A percentile compares a stretch with the other conserved stretches of the same genome.
These are phyloP conservation scores for Tetramorium parvispinum DNA, from an alignment of 1,140 invertebrate genomes.

Conservation along the genomic window DNA sequence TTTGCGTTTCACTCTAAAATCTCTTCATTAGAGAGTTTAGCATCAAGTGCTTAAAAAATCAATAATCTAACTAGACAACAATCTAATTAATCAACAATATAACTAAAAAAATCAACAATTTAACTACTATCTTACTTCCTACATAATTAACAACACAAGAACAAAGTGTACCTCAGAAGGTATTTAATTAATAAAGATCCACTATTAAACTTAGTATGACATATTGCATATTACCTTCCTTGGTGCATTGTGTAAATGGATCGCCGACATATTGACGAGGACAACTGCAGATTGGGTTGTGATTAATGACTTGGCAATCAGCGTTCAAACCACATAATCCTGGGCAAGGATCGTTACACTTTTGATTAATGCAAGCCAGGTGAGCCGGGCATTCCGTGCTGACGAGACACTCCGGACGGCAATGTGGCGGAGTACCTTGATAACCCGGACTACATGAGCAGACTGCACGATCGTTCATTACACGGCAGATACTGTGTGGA, in stretches of 20 bases:
- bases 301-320: constrained; percentile 92
- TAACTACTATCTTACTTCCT: not conserved
- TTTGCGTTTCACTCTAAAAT: not conserved
- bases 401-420: constrained; percentile 92
- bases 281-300: constrained; percentile 95
- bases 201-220: not conserved
- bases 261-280: constrained; percentile 91
- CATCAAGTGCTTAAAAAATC: not conserved
- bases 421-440: constrained; percentile 91
- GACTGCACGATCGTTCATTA: constrained; percentile 89
- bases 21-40: not conserved
- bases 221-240: constrained; percentile 87
- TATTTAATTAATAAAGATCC: not conserved
- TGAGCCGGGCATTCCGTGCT: constrained; percentile 91
- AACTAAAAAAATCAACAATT: not conserved
- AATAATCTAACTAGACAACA: not conserved
- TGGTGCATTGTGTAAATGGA: constrained; percentile 92
- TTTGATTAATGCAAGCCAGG: constrained; percentile 92
- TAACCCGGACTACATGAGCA: constrained; percentile 93
- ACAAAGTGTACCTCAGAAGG: not conserved
- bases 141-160: not conserved
- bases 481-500: constrained; percentile 91
- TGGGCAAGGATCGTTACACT: constrained; percentile 93
- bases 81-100: not conserved
- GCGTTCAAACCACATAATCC: constrained; percentile 93